Percentiles rank a stretch among this genome's conserved stretches.
These are phyloP conservation scores for Anthrax anthrax DNA, from an alignment of 2,888 invertebrate species.

Conservation along the genomic window DNA sequence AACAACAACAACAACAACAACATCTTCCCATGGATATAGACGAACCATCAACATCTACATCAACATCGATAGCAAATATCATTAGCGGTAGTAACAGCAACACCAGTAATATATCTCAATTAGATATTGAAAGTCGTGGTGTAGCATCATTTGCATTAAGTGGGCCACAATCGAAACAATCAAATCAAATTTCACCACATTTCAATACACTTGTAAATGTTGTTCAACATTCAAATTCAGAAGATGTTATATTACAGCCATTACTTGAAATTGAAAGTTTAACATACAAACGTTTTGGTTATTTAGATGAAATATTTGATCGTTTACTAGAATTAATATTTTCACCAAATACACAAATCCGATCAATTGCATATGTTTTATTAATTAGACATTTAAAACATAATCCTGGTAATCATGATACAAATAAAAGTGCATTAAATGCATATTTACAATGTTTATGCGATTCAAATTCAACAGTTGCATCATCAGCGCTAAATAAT, in stretches of 20 bases:
- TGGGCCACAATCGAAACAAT: constrained; percentile 15
- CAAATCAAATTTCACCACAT: constrained; percentile 26
- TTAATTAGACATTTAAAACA: constrained; percentile 57
- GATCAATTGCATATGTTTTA: constrained; percentile 56
- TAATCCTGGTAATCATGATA: constrained; percentile 40
- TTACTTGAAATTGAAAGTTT: constrained; percentile 62
- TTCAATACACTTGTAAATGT: constrained; percentile 27
- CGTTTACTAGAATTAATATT: constrained; percentile 48
- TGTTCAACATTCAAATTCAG: constrained; percentile 28
- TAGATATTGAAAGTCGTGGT: constrained; percentile 22
- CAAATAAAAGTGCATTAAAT: constrained; percentile 50
- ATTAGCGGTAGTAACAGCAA: no score
- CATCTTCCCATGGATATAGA: constrained; percentile 15
- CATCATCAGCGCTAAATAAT: constrained; percentile 62
- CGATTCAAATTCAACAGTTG: constrained; percentile 62
- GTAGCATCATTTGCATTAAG: constrained; percentile 25
- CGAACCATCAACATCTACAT: constrained; percentile 36
- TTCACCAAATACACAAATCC: constrained; percentile 45
- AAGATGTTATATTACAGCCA: constrained; percentile 43
- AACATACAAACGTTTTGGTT: constrained; percentile 51
- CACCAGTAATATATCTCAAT: constrained; percentile 19
- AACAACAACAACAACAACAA: constrained; percentile 32
- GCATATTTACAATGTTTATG: constrained; percentile 71
- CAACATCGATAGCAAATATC: constrained; percentile 17
- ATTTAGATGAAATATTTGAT: constrained; percentile 50